Conservation (phyloP, 2,113 vertebrate species). For the Chionomys nivalis region DNA sequence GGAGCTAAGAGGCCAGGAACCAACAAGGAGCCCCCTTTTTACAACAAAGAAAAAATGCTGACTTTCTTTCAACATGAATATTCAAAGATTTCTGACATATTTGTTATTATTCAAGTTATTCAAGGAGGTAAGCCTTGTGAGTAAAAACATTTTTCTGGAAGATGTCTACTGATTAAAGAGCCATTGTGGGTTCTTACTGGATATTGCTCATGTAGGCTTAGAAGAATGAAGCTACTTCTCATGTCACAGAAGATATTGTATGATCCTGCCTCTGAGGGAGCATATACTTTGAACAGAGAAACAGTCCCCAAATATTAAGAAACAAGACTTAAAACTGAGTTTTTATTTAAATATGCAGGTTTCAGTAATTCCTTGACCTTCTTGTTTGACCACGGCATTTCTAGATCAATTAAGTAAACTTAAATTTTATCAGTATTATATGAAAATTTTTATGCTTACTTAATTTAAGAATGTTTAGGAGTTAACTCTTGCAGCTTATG, state of each 20-base stretch:
- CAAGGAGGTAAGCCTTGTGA: conserved; percentile 50
- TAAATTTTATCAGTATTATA: conserved; percentile 31
- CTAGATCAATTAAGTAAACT: neutral
- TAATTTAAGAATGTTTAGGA: conserved; percentile 47
- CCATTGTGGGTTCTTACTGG: neutral
- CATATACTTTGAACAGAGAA: conserved; percentile 3
- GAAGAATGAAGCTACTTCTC: conserved; percentile 34
- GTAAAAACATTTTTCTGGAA: conserved; percentile 43
- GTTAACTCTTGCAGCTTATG: conserved; percentile 44
- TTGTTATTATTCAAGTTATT: conserved; percentile 32
- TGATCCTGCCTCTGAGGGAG: neutral
- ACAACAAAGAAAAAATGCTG: conserved; percentile 38
- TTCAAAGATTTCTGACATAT: conserved; percentile 64
- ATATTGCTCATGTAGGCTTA: conserved; percentile 6
- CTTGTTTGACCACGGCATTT: conserved; percentile 13
- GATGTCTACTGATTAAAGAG: conserved; percentile 48
- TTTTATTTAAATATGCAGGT: neutral
- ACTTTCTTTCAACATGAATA: conserved; percentile 55
- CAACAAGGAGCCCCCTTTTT: too few relatives aligned
- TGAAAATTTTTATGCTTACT: conserved; percentile 58
- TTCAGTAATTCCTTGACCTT: conserved; percentile 38
- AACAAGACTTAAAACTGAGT: conserved; percentile 36
- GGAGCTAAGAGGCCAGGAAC: too few relatives aligned
- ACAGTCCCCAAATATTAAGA: conserved; percentile 3
- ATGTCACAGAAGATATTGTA: neutral